Evolutionary conservation across 2,113 vertebrate species (phyloP).

Genomic region (Bubo scandiacus): DNA sequence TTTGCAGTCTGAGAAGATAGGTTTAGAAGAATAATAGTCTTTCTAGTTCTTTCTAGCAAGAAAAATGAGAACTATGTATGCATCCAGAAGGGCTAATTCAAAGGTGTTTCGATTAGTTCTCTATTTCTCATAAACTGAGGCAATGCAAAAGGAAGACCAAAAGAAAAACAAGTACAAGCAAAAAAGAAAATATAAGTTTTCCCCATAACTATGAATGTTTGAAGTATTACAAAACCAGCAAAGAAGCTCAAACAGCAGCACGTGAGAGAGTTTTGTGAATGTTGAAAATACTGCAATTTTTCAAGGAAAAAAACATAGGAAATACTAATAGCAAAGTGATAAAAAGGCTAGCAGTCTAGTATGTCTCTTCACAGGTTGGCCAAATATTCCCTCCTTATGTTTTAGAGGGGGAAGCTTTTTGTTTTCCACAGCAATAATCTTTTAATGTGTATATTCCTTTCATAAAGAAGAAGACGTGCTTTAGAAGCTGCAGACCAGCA

Average conservation of each 20-base stretch:
- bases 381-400: neutral
- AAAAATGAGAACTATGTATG: neutral
- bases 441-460: neutral
- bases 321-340: neutral
- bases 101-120: neutral
- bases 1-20: neutral
- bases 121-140: neutral
- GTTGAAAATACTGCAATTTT: neutral
- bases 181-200: neutral
- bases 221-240: neutral
- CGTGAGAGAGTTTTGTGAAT: neutral
- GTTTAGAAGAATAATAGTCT: neutral
- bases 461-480: neutral
- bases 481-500: neutral
- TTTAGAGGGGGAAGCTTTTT: neutral
- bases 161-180: neutral
- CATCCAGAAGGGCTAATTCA: neutral
- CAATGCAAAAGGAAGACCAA: neutral
- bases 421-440: neutral
- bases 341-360: neutral
- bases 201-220: neutral
- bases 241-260: neutral
- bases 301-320: neutral
- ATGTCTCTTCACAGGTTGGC: neutral
- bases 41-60: neutral